Evolutionary conservation across 2,113 vertebrate species (phyloP).

Genomic region (Catharus bicknelli): DNA sequence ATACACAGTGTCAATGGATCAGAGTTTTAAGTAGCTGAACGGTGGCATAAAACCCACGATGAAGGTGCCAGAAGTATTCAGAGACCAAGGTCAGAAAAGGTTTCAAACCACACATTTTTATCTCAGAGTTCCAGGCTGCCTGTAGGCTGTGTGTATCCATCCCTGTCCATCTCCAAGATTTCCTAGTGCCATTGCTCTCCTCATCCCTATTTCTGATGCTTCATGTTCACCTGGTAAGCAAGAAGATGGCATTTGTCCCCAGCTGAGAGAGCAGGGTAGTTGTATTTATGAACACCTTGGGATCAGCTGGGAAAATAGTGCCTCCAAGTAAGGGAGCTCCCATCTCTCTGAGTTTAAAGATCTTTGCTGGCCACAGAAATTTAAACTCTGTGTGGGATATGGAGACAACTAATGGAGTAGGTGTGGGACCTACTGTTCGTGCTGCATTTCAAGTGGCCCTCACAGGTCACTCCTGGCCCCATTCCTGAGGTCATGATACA

Average conservation of each 20-base stretch:
- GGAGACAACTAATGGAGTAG: not conserved
- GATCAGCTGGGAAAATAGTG: not conserved
- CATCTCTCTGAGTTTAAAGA: not conserved
- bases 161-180: not conserved
- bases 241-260: not conserved
- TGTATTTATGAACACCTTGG: not conserved
- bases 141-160: not conserved
- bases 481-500: not conserved
- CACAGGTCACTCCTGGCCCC: not conserved
- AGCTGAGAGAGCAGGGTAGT: not conserved
- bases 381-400: not conserved
- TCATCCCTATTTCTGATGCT: not conserved
- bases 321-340: not conserved
- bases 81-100: not conserved
- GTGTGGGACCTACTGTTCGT: not conserved
- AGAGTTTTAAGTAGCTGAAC: not conserved
- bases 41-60: rapidly evolving
- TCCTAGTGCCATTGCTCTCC: not conserved
- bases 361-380: not conserved
- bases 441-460: not conserved
- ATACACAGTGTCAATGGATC: not conserved
- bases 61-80: not conserved
- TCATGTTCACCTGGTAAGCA: not conserved
- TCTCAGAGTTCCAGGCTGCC: not conserved
- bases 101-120: not conserved